phyloP scores from a whole-genome alignment of 2,113 vertebrate species.

The Lophotis ruficrista region DNA sequence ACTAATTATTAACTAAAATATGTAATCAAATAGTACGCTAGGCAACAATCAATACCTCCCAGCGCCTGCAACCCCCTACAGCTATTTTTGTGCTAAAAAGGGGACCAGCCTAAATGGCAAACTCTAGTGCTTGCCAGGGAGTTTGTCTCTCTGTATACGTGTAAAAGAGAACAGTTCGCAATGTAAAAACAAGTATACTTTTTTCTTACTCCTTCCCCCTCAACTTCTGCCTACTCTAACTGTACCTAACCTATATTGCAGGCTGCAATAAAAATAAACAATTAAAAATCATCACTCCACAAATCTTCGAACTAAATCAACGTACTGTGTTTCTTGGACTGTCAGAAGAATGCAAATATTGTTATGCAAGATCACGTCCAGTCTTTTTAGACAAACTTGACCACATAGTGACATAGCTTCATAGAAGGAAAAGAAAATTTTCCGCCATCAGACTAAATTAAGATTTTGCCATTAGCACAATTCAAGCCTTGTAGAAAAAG shows the following conservation, averaged over 20 bases:
- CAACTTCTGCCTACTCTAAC: not conserved
- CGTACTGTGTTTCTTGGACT: not conserved
- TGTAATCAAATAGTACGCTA: not conserved
- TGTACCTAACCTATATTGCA: not conserved
- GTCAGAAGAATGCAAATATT: not conserved
- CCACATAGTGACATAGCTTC: not conserved
- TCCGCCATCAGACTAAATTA: not conserved
- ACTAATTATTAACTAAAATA: slow-evolving; percentile 47
- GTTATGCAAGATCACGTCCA: not conserved
- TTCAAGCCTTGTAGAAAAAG: not conserved
- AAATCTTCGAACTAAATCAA: not conserved
- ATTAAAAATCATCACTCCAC: not conserved
- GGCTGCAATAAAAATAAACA: not conserved
- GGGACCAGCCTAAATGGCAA: not conserved
- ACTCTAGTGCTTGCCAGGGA: not conserved
- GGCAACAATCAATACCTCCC: not conserved
- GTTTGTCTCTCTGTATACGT: not conserved
- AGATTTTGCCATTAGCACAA: not conserved
- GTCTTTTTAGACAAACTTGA: not conserved
- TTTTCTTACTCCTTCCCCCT: slow-evolving; percentile 3
- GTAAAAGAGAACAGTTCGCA: not conserved
- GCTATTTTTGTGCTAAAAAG: slow-evolving; percentile 26
- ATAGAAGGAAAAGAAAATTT: not conserved
- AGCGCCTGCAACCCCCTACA: not conserved
- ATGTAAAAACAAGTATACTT: not conserved